Evolutionary conservation across 2,113 vertebrate species (phyloP).

Genomic region (Hippocampus zosterae): DNA sequence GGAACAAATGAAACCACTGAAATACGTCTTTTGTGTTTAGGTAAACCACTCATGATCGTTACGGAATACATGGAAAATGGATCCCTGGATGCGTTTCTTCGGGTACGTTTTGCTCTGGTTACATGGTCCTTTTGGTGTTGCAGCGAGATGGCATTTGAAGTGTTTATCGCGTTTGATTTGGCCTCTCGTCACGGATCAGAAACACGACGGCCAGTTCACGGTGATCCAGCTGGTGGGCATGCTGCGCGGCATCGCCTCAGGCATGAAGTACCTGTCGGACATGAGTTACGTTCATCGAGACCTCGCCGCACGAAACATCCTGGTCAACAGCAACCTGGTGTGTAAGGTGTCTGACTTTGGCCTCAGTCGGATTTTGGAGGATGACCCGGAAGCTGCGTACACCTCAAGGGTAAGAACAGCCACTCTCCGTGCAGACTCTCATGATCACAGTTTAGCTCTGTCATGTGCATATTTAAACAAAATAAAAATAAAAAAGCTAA

Average conservation of each 20-base stretch:
- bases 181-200: constrained; percentile 67
- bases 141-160: neutral
- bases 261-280: constrained; percentile 98
- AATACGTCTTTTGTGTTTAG: constrained; percentile 56
- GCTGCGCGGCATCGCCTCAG: constrained; percentile 93
- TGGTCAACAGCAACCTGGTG: constrained; percentile 97
- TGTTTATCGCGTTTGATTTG: constrained; percentile 36
- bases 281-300: constrained; percentile 98
- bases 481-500: neutral
- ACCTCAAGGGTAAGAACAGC: constrained; percentile 83
- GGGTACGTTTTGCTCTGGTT: constrained; percentile 71
- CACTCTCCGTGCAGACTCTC: constrained; percentile 26
- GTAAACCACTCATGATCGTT: constrained; percentile 98
- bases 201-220: constrained; percentile 95
- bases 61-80: constrained; percentile 99
- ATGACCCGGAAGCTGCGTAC: constrained; percentile 92
- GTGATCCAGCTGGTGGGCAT: constrained; percentile 97
- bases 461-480: neutral
- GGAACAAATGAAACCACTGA: neutral
- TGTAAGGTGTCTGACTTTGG: constrained; percentile 98
- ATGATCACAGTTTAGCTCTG: too few species aligned
- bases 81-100: constrained; percentile 93
- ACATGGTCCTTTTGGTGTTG: neutral
- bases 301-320: constrained; percentile 93
- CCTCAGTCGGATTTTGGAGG: constrained; percentile 93